Percentiles rank a stretch among this genome's conserved stretches.
Evolutionary conservation across 2,113 vertebrate genomes (phyloP).

Genomic region (Climacteris rufus): DNA sequence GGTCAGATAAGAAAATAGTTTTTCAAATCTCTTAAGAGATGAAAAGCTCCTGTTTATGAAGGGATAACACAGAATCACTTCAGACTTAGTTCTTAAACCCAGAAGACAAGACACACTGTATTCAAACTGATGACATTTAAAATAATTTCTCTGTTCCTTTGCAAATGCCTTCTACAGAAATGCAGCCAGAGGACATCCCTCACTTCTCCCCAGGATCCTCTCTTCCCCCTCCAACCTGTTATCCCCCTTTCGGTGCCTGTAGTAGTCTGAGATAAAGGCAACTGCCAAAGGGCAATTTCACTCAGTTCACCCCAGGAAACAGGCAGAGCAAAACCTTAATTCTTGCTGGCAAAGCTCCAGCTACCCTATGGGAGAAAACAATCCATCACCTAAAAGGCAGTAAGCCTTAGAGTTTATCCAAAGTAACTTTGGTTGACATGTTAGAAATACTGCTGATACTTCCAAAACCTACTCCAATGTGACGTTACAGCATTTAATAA

Average conservation of each 20-base stretch:
- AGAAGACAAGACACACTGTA: not conserved
- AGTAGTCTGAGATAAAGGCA: conserved; percentile 22
- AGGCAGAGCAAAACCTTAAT: conserved; percentile 2
- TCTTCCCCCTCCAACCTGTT: not conserved
- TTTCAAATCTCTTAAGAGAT: conserved; percentile 8
- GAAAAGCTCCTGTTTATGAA: conserved; percentile 7
- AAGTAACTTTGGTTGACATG: not conserved
- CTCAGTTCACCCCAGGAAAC: not conserved
- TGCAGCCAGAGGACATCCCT: conserved; percentile 19
- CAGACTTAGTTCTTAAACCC: conserved; percentile 32
- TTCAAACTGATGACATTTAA: conserved; percentile 55
- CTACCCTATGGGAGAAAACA: conserved; percentile 6
- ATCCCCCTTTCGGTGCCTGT: not conserved
- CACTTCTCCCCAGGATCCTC: not conserved
- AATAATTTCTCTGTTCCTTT: not conserved
- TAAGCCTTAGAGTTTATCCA: not conserved
- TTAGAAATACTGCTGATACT: not conserved
- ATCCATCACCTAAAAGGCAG: not conserved
- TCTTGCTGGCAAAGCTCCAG: not conserved
- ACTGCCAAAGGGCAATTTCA: conserved; percentile 21
- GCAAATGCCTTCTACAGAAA: conserved; percentile 26
- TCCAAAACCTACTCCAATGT: not conserved
- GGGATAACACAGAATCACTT: not conserved
- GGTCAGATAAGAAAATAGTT: conserved; percentile 18
- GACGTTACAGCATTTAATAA: not conserved